These are phyloP conservation scores for Glyptemys insculpta DNA, from an alignment of 2,797 vertebrate species.

Conservation along the genomic window DNA sequence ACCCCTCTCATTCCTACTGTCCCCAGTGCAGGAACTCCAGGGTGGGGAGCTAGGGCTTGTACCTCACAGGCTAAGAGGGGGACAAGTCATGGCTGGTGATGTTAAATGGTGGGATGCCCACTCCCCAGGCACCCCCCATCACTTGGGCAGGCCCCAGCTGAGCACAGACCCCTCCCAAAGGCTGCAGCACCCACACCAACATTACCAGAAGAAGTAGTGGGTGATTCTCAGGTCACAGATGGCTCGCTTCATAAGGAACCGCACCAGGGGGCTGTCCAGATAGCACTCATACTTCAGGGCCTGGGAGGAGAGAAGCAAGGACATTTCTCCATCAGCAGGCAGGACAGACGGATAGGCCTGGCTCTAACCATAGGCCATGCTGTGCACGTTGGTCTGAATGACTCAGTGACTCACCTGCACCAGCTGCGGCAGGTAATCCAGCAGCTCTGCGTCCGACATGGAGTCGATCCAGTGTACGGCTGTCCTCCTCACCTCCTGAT, in stretches of 20 bases:
- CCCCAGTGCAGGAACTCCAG: too few relatives aligned
- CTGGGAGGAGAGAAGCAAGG: constrained; percentile 67
- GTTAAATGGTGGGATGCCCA: rapidly evolving
- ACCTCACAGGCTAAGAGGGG: background rate
- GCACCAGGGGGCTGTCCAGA: constrained; percentile 94
- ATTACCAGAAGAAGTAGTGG: constrained; percentile 97
- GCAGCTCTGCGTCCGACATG: constrained; percentile 92
- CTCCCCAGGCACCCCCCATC: rapidly evolving
- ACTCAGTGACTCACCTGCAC: constrained; percentile 87
- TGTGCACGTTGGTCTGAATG: rapidly evolving
- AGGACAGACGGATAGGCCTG: rapidly evolving
- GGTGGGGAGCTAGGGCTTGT: background rate
- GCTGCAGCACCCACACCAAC: background rate
- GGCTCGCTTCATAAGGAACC: constrained; percentile 93
- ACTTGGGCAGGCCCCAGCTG: background rate
- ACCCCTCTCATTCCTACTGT: background rate
- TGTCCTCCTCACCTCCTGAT: constrained; percentile 94
- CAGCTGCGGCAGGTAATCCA: constrained; percentile 97
- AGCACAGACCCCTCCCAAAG: background rate
- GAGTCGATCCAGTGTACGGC: constrained; percentile 97
- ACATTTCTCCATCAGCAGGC: background rate
- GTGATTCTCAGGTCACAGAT: constrained; percentile 92
- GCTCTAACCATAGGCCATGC: background rate
- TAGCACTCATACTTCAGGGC: constrained; percentile 98
- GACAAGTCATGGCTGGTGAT: background rate